These are phyloP conservation scores for Leptura quadrifasciata DNA, from an alignment of 2,888 invertebrate genomes.

Conservation along the genomic window DNA sequence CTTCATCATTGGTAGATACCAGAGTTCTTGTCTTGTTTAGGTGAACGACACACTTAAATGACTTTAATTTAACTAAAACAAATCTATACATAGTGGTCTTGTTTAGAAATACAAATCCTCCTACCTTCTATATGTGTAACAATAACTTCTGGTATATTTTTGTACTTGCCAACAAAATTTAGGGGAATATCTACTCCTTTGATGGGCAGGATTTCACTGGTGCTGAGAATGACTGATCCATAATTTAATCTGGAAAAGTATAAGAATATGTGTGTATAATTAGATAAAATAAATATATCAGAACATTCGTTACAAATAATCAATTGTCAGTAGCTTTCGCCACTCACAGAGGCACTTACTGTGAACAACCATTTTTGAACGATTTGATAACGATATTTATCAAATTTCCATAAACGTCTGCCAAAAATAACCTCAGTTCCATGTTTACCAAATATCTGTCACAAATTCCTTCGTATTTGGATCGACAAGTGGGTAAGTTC, in stretches of 20 bases:
- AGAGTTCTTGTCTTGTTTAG: constrained; percentile 52
- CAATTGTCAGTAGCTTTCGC: too few species aligned
- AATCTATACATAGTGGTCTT: constrained; percentile 51
- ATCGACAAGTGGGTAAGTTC: constrained; percentile 74
- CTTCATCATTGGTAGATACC: constrained; percentile 49
- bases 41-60: constrained; percentile 61
- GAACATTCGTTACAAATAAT: too few species aligned
- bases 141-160: constrained; percentile 73
- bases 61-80: constrained; percentile 49
- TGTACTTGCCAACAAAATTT: constrained; percentile 74
- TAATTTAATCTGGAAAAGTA: constrained; percentile 69
- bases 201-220: constrained; percentile 72
- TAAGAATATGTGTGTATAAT: background rate
- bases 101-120: background rate
- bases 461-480: constrained; percentile 61
- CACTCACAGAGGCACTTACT: constrained; percentile 73
- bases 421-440: constrained; percentile 65
- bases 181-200: constrained; percentile 72
- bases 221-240: constrained; percentile 76
- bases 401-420: constrained; percentile 76
- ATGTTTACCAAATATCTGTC: constrained; percentile 61
- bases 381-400: constrained; percentile 76
- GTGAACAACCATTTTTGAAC: constrained; percentile 75
- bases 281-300: too few species aligned
- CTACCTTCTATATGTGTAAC: constrained; percentile 75